These are phyloP conservation scores for Amiota minor DNA, from an alignment of 2,888 invertebrate genomes.

Conservation along the genomic window DNA sequence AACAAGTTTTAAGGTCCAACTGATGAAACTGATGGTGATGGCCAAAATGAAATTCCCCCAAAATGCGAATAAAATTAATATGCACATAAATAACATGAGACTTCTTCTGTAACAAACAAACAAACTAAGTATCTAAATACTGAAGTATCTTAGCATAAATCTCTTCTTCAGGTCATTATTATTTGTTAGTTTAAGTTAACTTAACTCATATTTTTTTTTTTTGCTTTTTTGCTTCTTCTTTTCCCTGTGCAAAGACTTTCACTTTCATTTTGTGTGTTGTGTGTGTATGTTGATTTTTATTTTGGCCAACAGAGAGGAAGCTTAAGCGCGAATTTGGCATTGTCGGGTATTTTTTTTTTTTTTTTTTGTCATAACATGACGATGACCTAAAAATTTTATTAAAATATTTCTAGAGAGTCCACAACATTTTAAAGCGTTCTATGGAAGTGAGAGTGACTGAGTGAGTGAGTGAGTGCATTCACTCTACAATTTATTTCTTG, in stretches of 20 bases:
- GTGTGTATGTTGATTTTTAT: slow-evolving; percentile 38
- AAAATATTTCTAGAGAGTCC: no score
- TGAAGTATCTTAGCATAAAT: not conserved
- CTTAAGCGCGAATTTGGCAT: not conserved
- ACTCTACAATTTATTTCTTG: no score
- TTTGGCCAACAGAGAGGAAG: slow-evolving; percentile 32
- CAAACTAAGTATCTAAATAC: no score
- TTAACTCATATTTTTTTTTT: slow-evolving; percentile 11
- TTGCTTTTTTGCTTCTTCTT: slow-evolving; percentile 16
- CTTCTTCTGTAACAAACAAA: no score
- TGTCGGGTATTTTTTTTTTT: no score
- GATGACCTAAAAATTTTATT: no score
- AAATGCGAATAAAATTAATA: slow-evolving; percentile 42
- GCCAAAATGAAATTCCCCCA: not conserved
- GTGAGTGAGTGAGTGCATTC: no score
- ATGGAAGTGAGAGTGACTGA: no score
- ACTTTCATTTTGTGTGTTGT: slow-evolving; percentile 49
- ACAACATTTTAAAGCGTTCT: no score
- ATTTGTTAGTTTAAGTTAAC: slow-evolving; percentile 9
- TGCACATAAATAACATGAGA: slow-evolving; percentile 33
- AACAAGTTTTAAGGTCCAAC: no score
- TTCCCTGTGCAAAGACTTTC: slow-evolving; percentile 17
- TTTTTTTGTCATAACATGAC: no score
- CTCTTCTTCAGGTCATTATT: slow-evolving; percentile 12
- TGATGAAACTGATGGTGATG: no score